A percentile compares a stretch with the other conserved stretches of the same genome.
These are phyloP conservation scores for Anagyrus pseudococci DNA, from an alignment of 2,888 invertebrate species.

Conservation along the genomic window DNA sequence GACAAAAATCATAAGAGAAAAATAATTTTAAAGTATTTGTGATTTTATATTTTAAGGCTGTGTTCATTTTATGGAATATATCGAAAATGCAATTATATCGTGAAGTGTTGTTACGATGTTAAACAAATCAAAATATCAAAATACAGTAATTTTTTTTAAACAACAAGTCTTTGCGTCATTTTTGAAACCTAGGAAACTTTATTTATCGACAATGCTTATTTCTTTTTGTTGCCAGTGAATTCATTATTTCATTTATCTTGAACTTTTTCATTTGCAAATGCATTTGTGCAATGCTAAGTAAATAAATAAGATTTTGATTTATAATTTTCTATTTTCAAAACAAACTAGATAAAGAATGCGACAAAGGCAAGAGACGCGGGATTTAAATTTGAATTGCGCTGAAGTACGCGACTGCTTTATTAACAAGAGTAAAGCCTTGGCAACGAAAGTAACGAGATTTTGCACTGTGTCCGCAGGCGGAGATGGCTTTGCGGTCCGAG, in stretches of 20 bases:
- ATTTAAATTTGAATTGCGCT: too few relatives aligned
- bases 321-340: too few relatives aligned
- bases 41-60: constrained; percentile 39
- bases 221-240: constrained; percentile 22
- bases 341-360: neutral
- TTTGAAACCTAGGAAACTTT: constrained; percentile 35
- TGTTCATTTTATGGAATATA: constrained; percentile 37
- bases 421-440: too few relatives aligned
- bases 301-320: constrained; percentile 2
- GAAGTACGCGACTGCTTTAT: too few relatives aligned
- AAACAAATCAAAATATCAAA: constrained; percentile 34
- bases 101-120: constrained; percentile 38
- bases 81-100: constrained; percentile 36
- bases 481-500: constrained; percentile 94
- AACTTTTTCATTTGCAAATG: too few relatives aligned
- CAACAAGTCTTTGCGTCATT: constrained; percentile 32
- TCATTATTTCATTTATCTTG: constrained; percentile 15
- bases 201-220: constrained; percentile 6
- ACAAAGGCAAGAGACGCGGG: too few relatives aligned
- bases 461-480: constrained; percentile 84
- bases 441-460: constrained; percentile 36
- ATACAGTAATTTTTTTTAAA: constrained; percentile 38
- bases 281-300: too few relatives aligned
- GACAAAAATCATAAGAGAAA: constrained; percentile 26
- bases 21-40: constrained; percentile 36